These are phyloP conservation scores for Balaeniceps rex DNA, from an alignment of 2,113 vertebrate genomes.

Conservation along the genomic window DNA sequence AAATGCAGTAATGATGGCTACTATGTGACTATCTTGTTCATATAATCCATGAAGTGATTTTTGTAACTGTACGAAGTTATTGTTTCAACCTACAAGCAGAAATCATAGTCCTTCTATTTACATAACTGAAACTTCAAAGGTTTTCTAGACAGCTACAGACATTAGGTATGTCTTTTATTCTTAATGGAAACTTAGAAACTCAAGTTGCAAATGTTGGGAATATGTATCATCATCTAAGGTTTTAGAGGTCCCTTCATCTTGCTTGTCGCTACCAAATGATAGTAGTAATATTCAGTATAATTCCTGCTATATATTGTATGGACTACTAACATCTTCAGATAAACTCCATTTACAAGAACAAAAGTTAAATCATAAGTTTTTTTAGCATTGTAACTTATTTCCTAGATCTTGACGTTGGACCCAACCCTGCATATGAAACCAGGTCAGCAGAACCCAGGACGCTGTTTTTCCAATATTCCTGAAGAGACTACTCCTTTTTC, in stretches of 20 bases:
- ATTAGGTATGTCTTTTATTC: neutral
- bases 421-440: conserved; percentile 78
- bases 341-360: neutral
- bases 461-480: conserved; percentile 64
- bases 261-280: neutral
- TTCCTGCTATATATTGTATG: neutral
- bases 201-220: neutral
- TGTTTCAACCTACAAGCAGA: neutral
- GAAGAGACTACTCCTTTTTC: conserved; percentile 69
- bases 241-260: neutral
- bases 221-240: neutral
- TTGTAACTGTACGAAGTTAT: neutral
- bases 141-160: neutral
- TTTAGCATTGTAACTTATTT: neutral
- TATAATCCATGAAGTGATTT: neutral
- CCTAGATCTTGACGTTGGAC: conserved; percentile 82
- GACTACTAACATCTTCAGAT: neutral
- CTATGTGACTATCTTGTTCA: neutral
- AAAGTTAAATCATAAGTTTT: neutral
- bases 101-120: neutral
- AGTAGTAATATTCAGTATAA: neutral
- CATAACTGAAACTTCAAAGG: neutral
- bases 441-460: conserved; percentile 70
- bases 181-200: neutral
- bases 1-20: neutral